phyloP scores from a whole-genome alignment of 2,888 invertebrate species.

The Sericinus montela region DNA sequence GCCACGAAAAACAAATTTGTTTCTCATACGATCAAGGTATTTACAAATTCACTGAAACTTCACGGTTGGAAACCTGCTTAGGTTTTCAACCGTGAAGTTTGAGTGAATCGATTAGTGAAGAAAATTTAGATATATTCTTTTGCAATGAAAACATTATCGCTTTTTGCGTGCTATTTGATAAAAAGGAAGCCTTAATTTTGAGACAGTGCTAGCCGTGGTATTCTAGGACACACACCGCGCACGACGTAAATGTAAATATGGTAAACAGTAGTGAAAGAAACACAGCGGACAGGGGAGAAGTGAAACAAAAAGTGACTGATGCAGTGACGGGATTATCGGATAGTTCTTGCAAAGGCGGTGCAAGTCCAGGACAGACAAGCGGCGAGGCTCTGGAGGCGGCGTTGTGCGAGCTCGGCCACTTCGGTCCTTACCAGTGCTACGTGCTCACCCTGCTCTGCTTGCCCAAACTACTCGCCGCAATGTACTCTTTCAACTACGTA shows the following conservation, averaged over 20 bases:
- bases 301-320: neutral
- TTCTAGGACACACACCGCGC: slow-evolving; percentile 2
- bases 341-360: neutral
- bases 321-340: too few relatives aligned
- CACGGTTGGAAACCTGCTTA: too few relatives aligned
- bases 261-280: neutral
- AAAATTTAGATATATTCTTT: too few relatives aligned
- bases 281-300: neutral
- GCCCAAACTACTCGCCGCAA: slow-evolving; percentile 73
- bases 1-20: too few relatives aligned
- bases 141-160: too few relatives aligned
- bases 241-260: neutral
- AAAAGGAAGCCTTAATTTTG: too few relatives aligned
- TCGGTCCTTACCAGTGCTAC: slow-evolving; percentile 64
- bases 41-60: too few relatives aligned
- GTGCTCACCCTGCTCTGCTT: slow-evolving; percentile 54
- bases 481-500: slow-evolving; percentile 76
- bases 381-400: slow-evolving; percentile 50
- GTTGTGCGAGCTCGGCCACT: slow-evolving; percentile 58
- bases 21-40: too few relatives aligned
- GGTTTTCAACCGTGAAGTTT: too few relatives aligned
- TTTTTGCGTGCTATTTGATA: too few relatives aligned
- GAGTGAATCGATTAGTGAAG: too few relatives aligned
- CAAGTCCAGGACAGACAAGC: neutral
- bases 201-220: slow-evolving; percentile 1